phyloP scores from a whole-genome alignment of 2,797 vertebrate genomes.

The Pseudochirops corinnae region DNA sequence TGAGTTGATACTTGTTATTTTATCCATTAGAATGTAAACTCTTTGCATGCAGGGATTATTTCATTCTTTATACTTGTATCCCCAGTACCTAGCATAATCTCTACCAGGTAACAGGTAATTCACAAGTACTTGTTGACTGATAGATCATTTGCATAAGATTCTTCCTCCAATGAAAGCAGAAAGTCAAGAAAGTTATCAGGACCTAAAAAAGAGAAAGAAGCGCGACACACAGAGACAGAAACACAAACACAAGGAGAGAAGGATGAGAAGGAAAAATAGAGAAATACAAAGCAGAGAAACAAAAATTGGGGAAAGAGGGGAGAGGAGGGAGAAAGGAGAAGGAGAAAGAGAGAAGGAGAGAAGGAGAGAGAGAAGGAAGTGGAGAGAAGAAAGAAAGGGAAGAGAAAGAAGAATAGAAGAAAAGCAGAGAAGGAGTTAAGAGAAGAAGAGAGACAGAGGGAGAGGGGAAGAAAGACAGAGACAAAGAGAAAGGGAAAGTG shows the following conservation, averaged over 20 bases:
- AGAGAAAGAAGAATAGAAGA: not conserved
- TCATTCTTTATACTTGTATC: not conserved
- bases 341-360: not conserved
- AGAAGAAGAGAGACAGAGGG: not conserved
- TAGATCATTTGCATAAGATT: not conserved
- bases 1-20: not conserved
- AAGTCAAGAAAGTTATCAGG: not conserved
- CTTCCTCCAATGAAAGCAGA: not conserved
- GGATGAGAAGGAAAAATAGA: not conserved
- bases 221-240: not conserved
- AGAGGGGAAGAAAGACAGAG: not conserved
- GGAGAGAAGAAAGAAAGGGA: not conserved
- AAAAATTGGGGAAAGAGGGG: not conserved
- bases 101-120: not conserved
- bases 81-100: not conserved
- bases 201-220: no score
- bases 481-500: not conserved
- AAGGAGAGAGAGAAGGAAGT: not conserved
- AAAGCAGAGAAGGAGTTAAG: not conserved
- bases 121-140: not conserved
- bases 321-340: not conserved
- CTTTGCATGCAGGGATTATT: not conserved
- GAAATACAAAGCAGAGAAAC: not conserved
- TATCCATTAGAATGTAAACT: not conserved
- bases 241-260: not conserved